A percentile compares a stretch with the other conserved stretches of the same genome.
Conservation (phyloP, 2,113 vertebrate species). For the Gobiocypris rarus region DNA sequence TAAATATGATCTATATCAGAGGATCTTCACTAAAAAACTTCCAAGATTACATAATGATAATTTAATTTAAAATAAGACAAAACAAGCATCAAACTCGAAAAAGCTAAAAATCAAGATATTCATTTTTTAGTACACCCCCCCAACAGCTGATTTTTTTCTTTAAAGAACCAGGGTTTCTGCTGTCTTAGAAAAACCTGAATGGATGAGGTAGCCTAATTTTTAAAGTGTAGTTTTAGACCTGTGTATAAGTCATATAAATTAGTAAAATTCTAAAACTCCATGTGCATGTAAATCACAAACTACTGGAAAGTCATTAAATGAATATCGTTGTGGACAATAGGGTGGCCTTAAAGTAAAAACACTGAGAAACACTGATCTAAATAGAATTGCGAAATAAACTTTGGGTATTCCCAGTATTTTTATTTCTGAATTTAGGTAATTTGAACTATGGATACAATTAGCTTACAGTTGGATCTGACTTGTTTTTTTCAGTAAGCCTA, state of each 20-base stretch:
- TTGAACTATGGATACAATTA: background rate
- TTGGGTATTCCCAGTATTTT: background rate
- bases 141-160: background rate
- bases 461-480: background rate
- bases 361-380: background rate
- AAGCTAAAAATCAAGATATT: background rate
- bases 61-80: background rate
- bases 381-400: background rate
- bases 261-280: background rate
- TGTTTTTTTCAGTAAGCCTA: slow-evolving; percentile 63
- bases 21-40: background rate
- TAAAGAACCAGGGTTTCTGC: background rate
- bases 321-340: background rate
- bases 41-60: background rate
- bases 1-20: no score
- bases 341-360: background rate
- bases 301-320: background rate
- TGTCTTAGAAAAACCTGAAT: background rate
- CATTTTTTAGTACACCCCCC: background rate
- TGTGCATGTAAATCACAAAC: background rate
- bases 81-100: background rate
- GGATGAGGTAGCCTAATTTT: background rate
- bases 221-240: background rate
- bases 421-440: background rate
- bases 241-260: background rate